Base-by-base conservation (phyloP, 1,140 invertebrate genomes). In the Drosophila hydei region DNA sequence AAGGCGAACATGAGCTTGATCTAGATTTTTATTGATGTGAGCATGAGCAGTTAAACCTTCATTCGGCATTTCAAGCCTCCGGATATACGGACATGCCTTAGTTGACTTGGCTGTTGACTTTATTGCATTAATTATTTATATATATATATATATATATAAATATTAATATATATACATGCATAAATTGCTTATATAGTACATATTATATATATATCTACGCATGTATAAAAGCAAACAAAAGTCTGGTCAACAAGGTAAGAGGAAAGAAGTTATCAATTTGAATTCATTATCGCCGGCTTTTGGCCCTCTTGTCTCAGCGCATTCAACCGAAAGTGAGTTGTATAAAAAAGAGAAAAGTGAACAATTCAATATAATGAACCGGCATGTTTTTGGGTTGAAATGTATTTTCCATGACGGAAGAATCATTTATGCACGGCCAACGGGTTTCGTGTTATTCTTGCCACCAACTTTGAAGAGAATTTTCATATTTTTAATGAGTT, bases 401-500 rank as follows among this genome's bases (percentile, higher is more conserved):
- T 33, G 30, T 33, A 33, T 33, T 33, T 33, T 11, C 8, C 30
- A 33, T 11, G 11, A 11, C 30, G 8, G 21, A 2, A 23, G 21
- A 23, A 4, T 4, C 21, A 4, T 23, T 23, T 23, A 4, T 23
- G 21, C 21, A 23, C 30, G 30, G 30, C 30, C 30, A 33, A 33
- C 11, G 30, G 30, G 27, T 36, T 48, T 0, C 30, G 23, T 43
- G 25, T 30, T 30, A n/a, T 36, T 18, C 5, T 50, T 18, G 42
- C 21, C 9, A 40, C 33, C 36, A 56, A 48, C 33, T 56, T 64
- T 52, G 33, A 9, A 50, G n/a, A 52, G 65, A 59, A 67, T 61
- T 72, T 56, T 68, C 70, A 72, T 72, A 68, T 72, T 68, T 72
- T 68, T 68, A 72, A 72, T 72, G 70, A 72, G 42, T 72, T 60